phyloP scores from a whole-genome alignment of 2,888 invertebrate genomes.

The Pammene aurita region DNA sequence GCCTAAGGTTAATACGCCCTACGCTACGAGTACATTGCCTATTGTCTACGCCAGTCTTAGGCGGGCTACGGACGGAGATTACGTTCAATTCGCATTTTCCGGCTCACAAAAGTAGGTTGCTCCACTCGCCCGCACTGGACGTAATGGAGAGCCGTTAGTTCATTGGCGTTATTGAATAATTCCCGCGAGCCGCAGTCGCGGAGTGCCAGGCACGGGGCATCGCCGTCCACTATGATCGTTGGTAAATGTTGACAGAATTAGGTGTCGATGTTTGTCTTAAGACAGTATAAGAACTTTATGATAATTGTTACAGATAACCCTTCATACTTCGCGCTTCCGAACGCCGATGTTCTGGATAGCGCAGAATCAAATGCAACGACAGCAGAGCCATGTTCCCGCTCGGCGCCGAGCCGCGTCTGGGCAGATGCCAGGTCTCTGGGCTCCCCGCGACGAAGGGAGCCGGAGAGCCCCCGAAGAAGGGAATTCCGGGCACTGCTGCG shows the following conservation, averaged over 20 bases:
- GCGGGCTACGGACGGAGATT: slow-evolving; percentile 74
- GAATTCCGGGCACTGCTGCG: slow-evolving; percentile 84
- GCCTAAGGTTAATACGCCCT: not conserved
- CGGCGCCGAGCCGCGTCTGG: slow-evolving; percentile 87
- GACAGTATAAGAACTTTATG: not conserved
- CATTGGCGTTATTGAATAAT: slow-evolving; percentile 82
- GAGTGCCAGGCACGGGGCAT: slow-evolving; percentile 47
- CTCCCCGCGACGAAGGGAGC: slow-evolving; percentile 69
- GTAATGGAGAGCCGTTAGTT: slow-evolving; percentile 79
- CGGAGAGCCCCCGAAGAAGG: slow-evolving; percentile 75
- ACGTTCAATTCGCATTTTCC: slow-evolving; percentile 81
- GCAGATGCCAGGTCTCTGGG: slow-evolving; percentile 67
- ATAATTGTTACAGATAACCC: slow-evolving; percentile 87
- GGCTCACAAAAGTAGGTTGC: slow-evolving; percentile 79
- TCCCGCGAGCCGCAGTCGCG: slow-evolving; percentile 61
- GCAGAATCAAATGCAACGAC: slow-evolving; percentile 57
- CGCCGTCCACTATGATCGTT: slow-evolving; percentile 56
- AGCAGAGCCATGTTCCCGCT: slow-evolving; percentile 85
- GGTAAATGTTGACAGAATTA: slow-evolving; percentile 50
- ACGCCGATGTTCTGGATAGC: slow-evolving; percentile 74
- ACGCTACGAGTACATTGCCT: slow-evolving; percentile 3
- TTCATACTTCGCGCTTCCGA: slow-evolving; percentile 88
- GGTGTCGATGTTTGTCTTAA: slow-evolving; percentile 9
- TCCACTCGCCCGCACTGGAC: slow-evolving; percentile 69
- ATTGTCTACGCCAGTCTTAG: slow-evolving; percentile 48